Evolutionary conservation across 2,797 vertebrate genomes (phyloP).

Genomic region (Malacoraja senta): DNA sequence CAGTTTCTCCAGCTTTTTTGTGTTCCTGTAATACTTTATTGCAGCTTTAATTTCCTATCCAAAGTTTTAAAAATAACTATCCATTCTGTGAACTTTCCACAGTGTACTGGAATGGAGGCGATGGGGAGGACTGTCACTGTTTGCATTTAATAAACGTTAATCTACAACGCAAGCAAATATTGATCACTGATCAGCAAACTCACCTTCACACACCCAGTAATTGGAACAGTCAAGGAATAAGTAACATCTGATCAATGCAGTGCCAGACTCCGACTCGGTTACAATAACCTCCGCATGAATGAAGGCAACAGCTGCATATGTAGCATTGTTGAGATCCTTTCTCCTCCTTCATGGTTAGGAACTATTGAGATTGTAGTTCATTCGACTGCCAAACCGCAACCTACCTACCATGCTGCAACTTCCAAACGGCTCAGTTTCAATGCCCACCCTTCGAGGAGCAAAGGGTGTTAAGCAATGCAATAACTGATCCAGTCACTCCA

Average conservation of each 20-base stretch:
- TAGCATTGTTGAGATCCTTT: not conserved
- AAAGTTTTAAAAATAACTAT: not conserved
- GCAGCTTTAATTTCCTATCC: not conserved
- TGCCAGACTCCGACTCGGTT: not conserved
- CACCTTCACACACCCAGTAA: not conserved
- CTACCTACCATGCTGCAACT: not conserved
- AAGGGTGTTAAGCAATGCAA: not conserved
- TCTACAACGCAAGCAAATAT: not conserved
- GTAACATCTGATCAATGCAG: not conserved
- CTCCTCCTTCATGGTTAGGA: not conserved
- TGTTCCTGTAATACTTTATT: not conserved
- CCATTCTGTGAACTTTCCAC: not conserved
- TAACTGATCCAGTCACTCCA: not conserved
- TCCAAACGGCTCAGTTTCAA: not conserved
- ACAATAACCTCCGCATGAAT: not conserved
- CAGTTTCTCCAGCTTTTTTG: too few species aligned
- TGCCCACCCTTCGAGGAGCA: not conserved
- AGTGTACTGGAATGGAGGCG: not conserved
- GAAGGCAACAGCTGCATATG: not conserved
- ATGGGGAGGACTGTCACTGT: not conserved
- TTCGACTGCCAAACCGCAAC: not conserved
- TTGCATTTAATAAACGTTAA: too few species aligned
- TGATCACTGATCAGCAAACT: not conserved
- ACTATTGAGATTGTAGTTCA: not conserved
- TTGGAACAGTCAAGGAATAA: not conserved